Evolutionary conservation across 1,140 invertebrate species (phyloP), one percentile per base, ranked within the genome.

Genomic region (Hetaerina americana): DNA sequence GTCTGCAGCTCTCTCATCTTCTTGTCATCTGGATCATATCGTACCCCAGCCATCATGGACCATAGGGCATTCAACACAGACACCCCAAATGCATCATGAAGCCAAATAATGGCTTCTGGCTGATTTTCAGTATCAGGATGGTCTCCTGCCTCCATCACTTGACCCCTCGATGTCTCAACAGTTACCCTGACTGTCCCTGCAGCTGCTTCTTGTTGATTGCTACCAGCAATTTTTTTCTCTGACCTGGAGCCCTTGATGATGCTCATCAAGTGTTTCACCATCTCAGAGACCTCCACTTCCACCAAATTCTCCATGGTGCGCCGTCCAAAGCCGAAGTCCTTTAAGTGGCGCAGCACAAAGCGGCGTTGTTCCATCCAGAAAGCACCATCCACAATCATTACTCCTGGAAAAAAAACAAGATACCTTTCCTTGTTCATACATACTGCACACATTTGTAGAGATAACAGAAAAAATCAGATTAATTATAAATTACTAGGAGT

Each of bases 1-100:
- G 80, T 80, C 80, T 93, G 88, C 0, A 94, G 79, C 25, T 87
- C 79, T 40, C 84, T 84, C 70, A 93, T 81, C 76, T 91, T 85
- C 27, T 85, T 81, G 68, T 92, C 89, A 26, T 87, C 87, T 0
- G 84, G 80, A 70, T 84, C 83, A 70, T 89, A 91, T 67, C 89
- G 84, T 18, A 83, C 82, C 1, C 90, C 89, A 40, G 89, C 88
- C 0, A 90, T 82, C 75, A 92, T 83, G 29, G 81, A 82, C 88
- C 91, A 93, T 0, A 93, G 79, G 3, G 89, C 85, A 79, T 92
- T 93, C 0, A 91, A 76, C 3, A 89, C 84, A 0, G 85, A 81
- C 0, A 89, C 79, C 71, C 87, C 85, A 71, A 90, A 87, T 40
- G 82, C 81, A 5, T 70, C 68, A 12, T 75, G 25, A 0, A 75